Base-by-base conservation (phyloP, 2,113 vertebrate species). In the Delphinapterus leucas region DNA sequence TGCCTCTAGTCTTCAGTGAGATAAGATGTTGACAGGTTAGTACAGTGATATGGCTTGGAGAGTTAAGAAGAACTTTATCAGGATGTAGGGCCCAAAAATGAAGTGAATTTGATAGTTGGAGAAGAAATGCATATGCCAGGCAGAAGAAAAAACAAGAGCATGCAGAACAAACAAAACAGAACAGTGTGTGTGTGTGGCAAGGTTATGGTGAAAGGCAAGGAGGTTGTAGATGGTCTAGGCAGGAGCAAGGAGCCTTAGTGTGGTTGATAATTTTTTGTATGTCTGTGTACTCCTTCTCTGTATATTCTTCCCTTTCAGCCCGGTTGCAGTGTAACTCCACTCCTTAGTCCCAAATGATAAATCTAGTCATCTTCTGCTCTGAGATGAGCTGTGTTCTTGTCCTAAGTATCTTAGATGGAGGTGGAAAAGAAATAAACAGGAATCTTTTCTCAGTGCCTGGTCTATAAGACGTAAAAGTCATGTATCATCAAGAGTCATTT, bases 351-450 rank as follows among this genome's bases (percentile, higher is more conserved):
- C 25, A 33, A 1, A 0, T 60, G 44, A 33, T 38, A 67, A 38
- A 14, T 38, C 18, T 12, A 70, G 11, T 83, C 11, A 88, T 82
- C 71, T 53, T n/a, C 8, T 86, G 33, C 28, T 85, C 73, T 79
- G 31, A 71, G 44, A 55, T 49, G 49, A 49, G 33, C 53, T 87
- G 31, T 63, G 21, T 58, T 89, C 26, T 28, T 55, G 0, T 11
- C 23, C 33, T 76, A 8, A 92, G 76, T 61, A 14, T 47, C 91
- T 90, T 67, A 13, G 13, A 21, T 58, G n/a, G 4, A 8, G 3
- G 18, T 85, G 49, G 12, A 90, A 55, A 87, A 96, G 25, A 88
- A 90, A 87, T 70, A 71, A 92, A 79, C 3, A 84, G 80, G 60
- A 60, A 12, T 68, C 23, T 67, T 87, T 44, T 67, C 77, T 61